A percentile compares a stretch with the other conserved stretches of the same genome.
Evolutionary conservation across 2,113 vertebrate genomes (phyloP).

Genomic region (Diphyllodes magnificus): DNA sequence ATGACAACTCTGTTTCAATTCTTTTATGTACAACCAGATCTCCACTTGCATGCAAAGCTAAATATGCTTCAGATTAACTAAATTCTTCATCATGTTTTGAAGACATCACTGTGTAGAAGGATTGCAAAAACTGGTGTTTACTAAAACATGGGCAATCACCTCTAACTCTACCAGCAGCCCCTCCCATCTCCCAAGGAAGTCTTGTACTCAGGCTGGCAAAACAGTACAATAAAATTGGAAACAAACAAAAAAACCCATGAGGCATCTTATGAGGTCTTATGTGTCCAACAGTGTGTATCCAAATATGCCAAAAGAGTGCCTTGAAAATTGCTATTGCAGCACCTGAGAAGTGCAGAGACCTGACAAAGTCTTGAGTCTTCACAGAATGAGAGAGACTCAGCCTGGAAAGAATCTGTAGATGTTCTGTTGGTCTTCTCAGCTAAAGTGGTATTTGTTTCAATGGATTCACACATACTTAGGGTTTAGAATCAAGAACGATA

Average conservation of each 20-base stretch:
- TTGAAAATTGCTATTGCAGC: neutral
- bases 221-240: neutral
- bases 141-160: neutral
- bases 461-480: neutral
- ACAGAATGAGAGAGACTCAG: neutral
- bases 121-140: neutral
- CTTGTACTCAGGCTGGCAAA: neutral
- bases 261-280: neutral
- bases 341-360: neutral
- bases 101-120: neutral
- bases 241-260: neutral
- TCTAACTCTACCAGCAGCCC: neutral
- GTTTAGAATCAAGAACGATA: neutral
- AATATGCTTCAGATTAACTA: neutral
- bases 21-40: neutral
- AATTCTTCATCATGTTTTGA: neutral
- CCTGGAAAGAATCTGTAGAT: neutral
- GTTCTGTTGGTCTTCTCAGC: neutral
- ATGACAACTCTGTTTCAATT: neutral
- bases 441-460: neutral
- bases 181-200: neutral
- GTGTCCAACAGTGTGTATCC: neutral
- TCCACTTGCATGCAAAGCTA: neutral
- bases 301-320: neutral
- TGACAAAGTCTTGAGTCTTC: neutral